Percentiles rank a stretch among this genome's conserved stretches.
phyloP scores from a whole-genome alignment of 2,888 invertebrate species.

The Athalia rosae region DNA sequence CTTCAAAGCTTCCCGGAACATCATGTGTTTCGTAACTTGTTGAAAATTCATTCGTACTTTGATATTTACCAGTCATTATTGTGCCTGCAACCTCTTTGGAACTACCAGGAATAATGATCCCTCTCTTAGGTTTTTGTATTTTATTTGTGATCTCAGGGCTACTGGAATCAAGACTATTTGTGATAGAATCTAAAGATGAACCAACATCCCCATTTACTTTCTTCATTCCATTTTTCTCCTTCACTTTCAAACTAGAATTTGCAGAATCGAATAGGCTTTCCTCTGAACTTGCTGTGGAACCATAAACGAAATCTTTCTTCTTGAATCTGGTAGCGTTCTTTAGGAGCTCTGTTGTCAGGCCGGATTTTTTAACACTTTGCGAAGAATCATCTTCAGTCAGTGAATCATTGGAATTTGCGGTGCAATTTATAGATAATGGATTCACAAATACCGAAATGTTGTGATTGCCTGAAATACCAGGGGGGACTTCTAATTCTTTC shows the following conservation, averaged over 20 bases:
- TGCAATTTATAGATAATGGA: constrained; percentile 74
- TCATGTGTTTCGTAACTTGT: constrained; percentile 67
- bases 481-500: constrained; percentile 75
- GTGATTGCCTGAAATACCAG: constrained; percentile 74
- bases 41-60: constrained; percentile 68
- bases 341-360: constrained; percentile 62
- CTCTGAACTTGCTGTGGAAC: constrained; percentile 67
- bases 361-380: constrained; percentile 56
- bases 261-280: constrained; percentile 69
- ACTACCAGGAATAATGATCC: constrained; percentile 62
- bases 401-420: constrained; percentile 69
- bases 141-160: constrained; percentile 65
- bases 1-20: constrained; percentile 71
- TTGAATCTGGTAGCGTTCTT: constrained; percentile 70
- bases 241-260: constrained; percentile 60
- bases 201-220: constrained; percentile 66
- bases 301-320: constrained; percentile 66
- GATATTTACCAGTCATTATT: constrained; percentile 68
- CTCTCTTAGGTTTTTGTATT: constrained; percentile 59
- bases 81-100: constrained; percentile 69
- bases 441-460: constrained; percentile 82
- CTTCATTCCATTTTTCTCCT: constrained; percentile 68
- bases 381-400: constrained; percentile 66
- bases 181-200: constrained; percentile 69
- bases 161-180: constrained; percentile 69